Evolutionary conservation across 2,113 vertebrate species (phyloP), one percentile per base, ranked within the genome.

Genomic region (Lamprotornis superbus): DNA sequence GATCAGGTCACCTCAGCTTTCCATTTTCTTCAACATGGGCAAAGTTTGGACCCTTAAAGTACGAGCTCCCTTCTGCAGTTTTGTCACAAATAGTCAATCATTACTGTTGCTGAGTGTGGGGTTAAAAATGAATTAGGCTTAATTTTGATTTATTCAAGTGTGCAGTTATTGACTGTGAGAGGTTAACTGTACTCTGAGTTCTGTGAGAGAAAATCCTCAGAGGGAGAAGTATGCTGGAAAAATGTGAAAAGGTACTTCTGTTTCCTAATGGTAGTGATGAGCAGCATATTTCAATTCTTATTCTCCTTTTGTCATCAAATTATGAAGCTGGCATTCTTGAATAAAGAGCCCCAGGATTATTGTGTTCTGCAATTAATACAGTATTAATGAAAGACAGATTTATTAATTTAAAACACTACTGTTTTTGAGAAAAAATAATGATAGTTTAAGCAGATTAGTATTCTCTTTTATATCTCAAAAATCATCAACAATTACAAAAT

Each of bases 1-100:
- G 97, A 97, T 96, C 95, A 96, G 96, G 96, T 96, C 96, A 97
- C 96, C 95, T 95, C 96, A 95, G 95, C 91, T 94, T 94, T 96
- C 94, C 94, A 94, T 96, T 96, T 96, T 89, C 87, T 94, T 94
- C 95, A 89, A 89, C 84, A 78, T 15, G 25, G 59, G 88, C 87
- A 57, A 92, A 59, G 79, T 96, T 86, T 95, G 82, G 77, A 82
- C 75, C 79, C 83, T 91, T 92, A 90, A 97, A 97, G 87, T 94
- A 94, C 0, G 4, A 96, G 64, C 23, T 89, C 60, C 35, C 50
- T 95, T 92, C 89, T 94, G 84, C 65, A 90, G 74, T 95, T 95
- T 90, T 92, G 90, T 77, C 93, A 91, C 82, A 96, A 97, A 94
- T 92, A 50, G n/a, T 92, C 80, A 81, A 10, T 90, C 71, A 95